These are phyloP conservation scores for Pollenia amentaria DNA, from an alignment of 2,888 invertebrate genomes.

Conservation along the genomic window DNA sequence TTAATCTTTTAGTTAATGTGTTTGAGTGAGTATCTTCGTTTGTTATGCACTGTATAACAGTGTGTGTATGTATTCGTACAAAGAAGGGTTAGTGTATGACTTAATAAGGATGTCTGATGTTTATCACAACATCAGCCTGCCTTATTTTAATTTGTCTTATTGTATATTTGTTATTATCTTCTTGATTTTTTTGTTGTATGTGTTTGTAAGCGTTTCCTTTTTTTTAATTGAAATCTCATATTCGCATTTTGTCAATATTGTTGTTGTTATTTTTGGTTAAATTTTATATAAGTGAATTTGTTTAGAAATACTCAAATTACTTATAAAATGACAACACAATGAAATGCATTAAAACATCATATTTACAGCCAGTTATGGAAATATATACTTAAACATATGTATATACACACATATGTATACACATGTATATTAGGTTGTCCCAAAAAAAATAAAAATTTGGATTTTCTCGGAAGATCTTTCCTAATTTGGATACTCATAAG, in stretches of 20 bases:
- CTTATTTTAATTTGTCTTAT: conserved; percentile 69
- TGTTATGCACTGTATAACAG: too few species aligned
- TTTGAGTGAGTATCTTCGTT: neutral
- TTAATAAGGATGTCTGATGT: conserved; percentile 70
- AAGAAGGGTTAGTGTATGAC: conserved; percentile 51
- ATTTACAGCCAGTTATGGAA: conserved; percentile 33
- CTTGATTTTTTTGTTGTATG: conserved; percentile 20
- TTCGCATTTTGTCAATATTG: conserved; percentile 47
- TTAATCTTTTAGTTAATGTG: conserved; percentile 61
- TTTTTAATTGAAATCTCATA: conserved; percentile 72
- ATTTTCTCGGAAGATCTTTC: too few species aligned
- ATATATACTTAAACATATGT: neutral
- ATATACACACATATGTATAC: neutral
- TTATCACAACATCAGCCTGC: conserved; percentile 66
- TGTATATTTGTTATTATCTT: conserved; percentile 52
- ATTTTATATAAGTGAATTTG: conserved; percentile 60
- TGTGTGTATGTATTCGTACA: neutral
- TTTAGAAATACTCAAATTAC: conserved; percentile 71
- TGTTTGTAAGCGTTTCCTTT: conserved; percentile 58
- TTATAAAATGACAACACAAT: conserved; percentile 65
- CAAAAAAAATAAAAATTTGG: too few species aligned
- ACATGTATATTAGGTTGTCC: too few species aligned
- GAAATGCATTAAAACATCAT: conserved; percentile 59
- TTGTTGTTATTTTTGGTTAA: conserved; percentile 40
- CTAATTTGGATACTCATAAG: too few species aligned